Conservation (phyloP, 1,140 invertebrate genomes). For the Drosophila suzukii region DNA sequence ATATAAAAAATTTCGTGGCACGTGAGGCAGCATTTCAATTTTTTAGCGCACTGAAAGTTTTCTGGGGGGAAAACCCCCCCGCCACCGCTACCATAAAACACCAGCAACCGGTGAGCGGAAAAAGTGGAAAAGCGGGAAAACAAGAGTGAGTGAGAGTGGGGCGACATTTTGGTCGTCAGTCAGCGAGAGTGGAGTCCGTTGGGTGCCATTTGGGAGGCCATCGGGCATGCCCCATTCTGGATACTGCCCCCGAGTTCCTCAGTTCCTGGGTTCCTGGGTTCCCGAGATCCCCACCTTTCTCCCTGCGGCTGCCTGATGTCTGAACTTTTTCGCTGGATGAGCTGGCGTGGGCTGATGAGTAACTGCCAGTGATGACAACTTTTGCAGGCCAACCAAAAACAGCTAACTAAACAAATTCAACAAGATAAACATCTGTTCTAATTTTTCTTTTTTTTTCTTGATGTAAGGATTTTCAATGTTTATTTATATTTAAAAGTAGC, state of each 20-base stretch:
- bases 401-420: neutral
- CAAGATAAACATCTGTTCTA: neutral
- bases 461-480: neutral
- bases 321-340: slow-evolving; percentile 67
- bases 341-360: slow-evolving; percentile 20
- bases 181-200: slow-evolving; percentile 36
- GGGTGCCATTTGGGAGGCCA: slow-evolving; percentile 68
- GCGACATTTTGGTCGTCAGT: slow-evolving; percentile 65
- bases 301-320: slow-evolving; percentile 70
- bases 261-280: neutral
- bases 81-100: slow-evolving; percentile 37
- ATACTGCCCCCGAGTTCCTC: slow-evolving; percentile 13
- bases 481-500: no score
- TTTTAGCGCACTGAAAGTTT: slow-evolving; percentile 75
- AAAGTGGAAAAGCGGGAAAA: slow-evolving; percentile 32
- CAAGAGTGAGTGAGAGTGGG: slow-evolving; percentile 45
- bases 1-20: slow-evolving; percentile 76
- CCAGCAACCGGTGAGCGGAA: slow-evolving; percentile 34
- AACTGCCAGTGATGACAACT: slow-evolving; percentile 13
- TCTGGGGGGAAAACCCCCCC: slow-evolving; percentile 2
- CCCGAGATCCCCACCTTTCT: slow-evolving; percentile 1
- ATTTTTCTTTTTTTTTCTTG: neutral
- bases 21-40: slow-evolving; percentile 82
- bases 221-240: slow-evolving; percentile 5
- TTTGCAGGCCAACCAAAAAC: slow-evolving; percentile 8